Conservation (phyloP, 2,888 invertebrate species). For the Agrochola litura region DNA sequence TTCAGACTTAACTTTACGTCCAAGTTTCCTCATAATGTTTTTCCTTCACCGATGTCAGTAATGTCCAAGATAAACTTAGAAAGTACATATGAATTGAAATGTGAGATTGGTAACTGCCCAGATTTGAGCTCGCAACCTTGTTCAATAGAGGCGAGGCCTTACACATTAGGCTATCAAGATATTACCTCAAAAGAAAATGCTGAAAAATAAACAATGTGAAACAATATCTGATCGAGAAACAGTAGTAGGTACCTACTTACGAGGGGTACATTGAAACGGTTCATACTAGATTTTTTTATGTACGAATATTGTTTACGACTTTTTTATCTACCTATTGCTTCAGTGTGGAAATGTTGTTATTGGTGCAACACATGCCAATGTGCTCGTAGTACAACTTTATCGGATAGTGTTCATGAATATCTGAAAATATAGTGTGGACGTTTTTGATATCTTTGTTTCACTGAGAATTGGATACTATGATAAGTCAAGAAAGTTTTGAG, state of each 20-base stretch:
- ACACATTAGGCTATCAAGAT: neutral
- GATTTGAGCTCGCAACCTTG: neutral
- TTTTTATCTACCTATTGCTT: slow-evolving; percentile 55
- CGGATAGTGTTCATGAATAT: slow-evolving; percentile 31
- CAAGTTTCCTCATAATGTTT: neutral
- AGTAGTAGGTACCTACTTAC: slow-evolving; percentile 38
- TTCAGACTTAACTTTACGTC: too few relatives aligned
- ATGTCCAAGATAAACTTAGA: neutral
- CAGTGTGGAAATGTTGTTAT: slow-evolving; percentile 48
- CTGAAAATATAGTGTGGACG: neutral
- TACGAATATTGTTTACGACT: slow-evolving; percentile 64
- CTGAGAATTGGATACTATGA: neutral
- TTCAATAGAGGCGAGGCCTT: neutral
- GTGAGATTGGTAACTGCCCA: neutral
- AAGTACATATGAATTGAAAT: neutral
- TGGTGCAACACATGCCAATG: slow-evolving; percentile 40
- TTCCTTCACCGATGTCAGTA: neutral
- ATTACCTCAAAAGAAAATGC: neutral
- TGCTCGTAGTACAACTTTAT: slow-evolving; percentile 37
- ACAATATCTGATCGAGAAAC: slow-evolving; percentile 23
- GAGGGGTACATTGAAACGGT: slow-evolving; percentile 32
- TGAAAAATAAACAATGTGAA: neutral
- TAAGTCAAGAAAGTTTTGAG: neutral
- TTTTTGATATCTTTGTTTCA: neutral
- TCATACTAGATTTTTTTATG: slow-evolving; percentile 53